These are phyloP conservation scores for Eupithecia exiguata DNA, from an alignment of 2,888 invertebrate genomes.

Conservation along the genomic window DNA sequence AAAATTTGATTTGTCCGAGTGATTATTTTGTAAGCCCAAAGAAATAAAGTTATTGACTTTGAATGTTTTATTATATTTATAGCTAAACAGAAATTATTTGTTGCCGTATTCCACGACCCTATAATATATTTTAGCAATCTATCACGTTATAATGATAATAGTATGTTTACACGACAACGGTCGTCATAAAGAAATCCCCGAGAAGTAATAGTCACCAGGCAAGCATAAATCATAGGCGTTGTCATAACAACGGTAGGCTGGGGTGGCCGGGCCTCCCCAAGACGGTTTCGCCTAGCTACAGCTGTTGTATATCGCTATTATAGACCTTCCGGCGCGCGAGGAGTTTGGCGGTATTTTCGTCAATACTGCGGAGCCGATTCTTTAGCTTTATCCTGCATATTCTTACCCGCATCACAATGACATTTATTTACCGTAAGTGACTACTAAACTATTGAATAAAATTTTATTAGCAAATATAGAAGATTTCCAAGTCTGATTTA, in stretches of 20 bases:
- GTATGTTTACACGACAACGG: constrained; percentile 35
- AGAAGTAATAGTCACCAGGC: constrained; percentile 60
- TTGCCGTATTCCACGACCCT: background rate
- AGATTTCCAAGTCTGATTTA: background rate
- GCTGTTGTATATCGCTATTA: constrained; percentile 64
- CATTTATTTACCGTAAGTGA: background rate
- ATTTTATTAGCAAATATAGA: background rate
- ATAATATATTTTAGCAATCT: constrained; percentile 1
- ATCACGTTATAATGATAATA: constrained; percentile 21
- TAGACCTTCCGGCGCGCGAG: constrained; percentile 57
- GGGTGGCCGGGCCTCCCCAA: constrained; percentile 59
- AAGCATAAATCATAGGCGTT: constrained; percentile 71
- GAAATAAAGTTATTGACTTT: too few species aligned
- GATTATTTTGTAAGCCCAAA: too few species aligned
- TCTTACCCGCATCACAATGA: constrained; percentile 9
- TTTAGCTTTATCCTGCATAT: constrained; percentile 16
- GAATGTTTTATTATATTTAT: background rate
- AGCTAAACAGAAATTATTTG: background rate
- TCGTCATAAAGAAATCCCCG: constrained; percentile 34
- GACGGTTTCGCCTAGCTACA: constrained; percentile 67
- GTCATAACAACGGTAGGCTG: constrained; percentile 66
- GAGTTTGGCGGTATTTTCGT: constrained; percentile 57
- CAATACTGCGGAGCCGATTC: constrained; percentile 52
- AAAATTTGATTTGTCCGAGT: background rate
- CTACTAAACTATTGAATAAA: background rate